Evolutionary conservation across 1,140 invertebrate genomes (phyloP), one percentile per base, ranked within the genome.

Genomic region (Agrilus planipennis): DNA sequence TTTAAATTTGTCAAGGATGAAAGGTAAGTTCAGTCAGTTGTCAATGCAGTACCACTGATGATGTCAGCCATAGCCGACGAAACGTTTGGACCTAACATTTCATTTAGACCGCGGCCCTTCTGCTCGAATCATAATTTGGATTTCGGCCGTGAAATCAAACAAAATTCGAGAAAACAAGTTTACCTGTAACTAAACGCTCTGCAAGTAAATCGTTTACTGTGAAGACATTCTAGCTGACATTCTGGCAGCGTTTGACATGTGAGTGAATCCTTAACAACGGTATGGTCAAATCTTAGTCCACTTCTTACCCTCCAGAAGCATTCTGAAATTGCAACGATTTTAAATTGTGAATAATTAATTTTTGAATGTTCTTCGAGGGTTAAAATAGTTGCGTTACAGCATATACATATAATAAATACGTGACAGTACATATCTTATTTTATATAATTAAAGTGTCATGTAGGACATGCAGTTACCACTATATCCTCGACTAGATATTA

Each of bases 281-380:
- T 58, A 11, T 71, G 67, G 20, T 73, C 71, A 32, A 86, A 71
- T 14, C 73, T 64, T 3, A 77, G 72, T 3, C 77, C 81, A 45
- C 79, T 83, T 22, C 79, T 70, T 1, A 83, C 75, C 31, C 82
- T 72, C 72, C 80, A 81, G 56, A 87, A 87, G 58, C 84, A 87
- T 59, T 85, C 84, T 84, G 57, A 29, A 67, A 68, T 27, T n/a
- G n/a, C n/a, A 42, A 18, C 27, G 38, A 43, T 22, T 17, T 44
- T 11, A 41, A 28, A 29, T 27, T 30, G 3, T 22, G 12, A 15
- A 9, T 29, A 5, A 27, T 9, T 22, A 31, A 31, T 34, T 31
- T 32, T 31, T n/a, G n/a, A 18, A 21, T 38, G 36, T n/a, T n/a
- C n/a, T n/a, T n/a, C n/a, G n/a, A n/a, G n/a, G n/a, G n/a, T n/a